Evolutionary conservation across 2,113 vertebrate genomes (phyloP).

Genomic region (Hyperoodon ampullatus): DNA sequence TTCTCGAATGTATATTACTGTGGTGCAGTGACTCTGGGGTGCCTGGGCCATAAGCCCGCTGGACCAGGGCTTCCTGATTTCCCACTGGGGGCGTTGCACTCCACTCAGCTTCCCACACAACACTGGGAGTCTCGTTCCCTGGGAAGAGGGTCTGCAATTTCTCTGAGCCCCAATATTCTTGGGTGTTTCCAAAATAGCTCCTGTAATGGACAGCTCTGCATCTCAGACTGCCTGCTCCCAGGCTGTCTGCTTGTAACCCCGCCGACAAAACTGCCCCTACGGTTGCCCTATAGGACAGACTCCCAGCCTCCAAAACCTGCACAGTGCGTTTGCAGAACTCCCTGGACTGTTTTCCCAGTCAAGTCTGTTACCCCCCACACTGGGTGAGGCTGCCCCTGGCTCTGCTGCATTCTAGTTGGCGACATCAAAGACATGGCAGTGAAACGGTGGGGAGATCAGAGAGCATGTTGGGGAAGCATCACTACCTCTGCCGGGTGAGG

Average conservation of each 20-base stretch:
- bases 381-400: not conserved
- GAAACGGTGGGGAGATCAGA: not conserved
- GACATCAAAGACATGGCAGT: not conserved
- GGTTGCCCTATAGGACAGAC: not conserved
- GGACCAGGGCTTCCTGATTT: not conserved
- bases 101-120: not conserved
- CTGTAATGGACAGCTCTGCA: fast-evolving
- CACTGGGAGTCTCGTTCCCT: not conserved
- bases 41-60: fast-evolving
- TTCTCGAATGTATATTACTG: not conserved
- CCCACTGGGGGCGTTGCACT: not conserved
- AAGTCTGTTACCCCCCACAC: not conserved
- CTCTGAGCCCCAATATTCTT: too few species aligned
- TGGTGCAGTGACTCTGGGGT: not conserved
- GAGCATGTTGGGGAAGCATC: not conserved
- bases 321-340: not conserved
- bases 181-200: not conserved
- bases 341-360: not conserved
- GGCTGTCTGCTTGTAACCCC: not conserved
- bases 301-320: too few species aligned
- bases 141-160: not conserved
- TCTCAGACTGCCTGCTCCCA: not conserved
- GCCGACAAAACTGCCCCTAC: not conserved
- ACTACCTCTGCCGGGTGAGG: not conserved
- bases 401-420: too few species aligned